These are phyloP conservation scores for Subacronicta megacephala DNA, from an alignment of 2,888 invertebrate species.

Conservation along the genomic window DNA sequence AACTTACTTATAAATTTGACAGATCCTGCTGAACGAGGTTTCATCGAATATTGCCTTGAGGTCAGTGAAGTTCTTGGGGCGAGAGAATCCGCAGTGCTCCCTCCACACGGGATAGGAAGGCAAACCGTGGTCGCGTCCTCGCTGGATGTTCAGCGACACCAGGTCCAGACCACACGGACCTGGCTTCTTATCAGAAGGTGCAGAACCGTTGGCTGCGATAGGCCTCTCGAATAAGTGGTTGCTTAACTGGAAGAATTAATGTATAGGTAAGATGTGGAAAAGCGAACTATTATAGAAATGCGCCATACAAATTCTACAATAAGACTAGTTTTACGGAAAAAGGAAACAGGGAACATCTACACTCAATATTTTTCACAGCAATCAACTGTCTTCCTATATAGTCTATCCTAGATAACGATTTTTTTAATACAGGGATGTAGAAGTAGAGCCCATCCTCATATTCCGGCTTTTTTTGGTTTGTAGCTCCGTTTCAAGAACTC, in stretches of 20 bases:
- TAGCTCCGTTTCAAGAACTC: too few species aligned
- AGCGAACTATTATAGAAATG: too few species aligned
- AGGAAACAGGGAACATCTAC: too few species aligned
- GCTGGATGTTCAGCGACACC: slow-evolving; percentile 96
- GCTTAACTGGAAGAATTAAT: slow-evolving; percentile 87
- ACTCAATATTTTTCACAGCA: too few species aligned
- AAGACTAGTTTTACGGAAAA: too few species aligned
- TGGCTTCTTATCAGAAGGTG: slow-evolving; percentile 29
- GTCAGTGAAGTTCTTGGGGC: slow-evolving; percentile 91
- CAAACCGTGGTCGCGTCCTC: slow-evolving; percentile 96
- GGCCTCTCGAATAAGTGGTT: slow-evolving; percentile 91
- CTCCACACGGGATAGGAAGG: slow-evolving; percentile 94
- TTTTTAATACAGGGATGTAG: too few species aligned
- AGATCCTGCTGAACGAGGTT: slow-evolving; percentile 90
- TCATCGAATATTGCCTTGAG: slow-evolving; percentile 91
- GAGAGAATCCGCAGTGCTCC: slow-evolving; percentile 92
- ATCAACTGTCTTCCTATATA: too few species aligned
- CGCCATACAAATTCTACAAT: too few species aligned
- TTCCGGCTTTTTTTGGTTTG: too few species aligned
- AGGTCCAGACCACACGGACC: slow-evolving; percentile 93
- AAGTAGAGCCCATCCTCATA: too few species aligned
- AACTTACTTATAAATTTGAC: slow-evolving; percentile 91
- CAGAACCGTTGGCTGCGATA: slow-evolving; percentile 62
- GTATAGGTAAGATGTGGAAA: too few species aligned
- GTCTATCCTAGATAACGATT: too few species aligned